Percentiles rank a stretch among this genome's conserved stretches.
Evolutionary conservation across 1,140 invertebrate species (phyloP).

Genomic region (Bombus sylvicola): DNA sequence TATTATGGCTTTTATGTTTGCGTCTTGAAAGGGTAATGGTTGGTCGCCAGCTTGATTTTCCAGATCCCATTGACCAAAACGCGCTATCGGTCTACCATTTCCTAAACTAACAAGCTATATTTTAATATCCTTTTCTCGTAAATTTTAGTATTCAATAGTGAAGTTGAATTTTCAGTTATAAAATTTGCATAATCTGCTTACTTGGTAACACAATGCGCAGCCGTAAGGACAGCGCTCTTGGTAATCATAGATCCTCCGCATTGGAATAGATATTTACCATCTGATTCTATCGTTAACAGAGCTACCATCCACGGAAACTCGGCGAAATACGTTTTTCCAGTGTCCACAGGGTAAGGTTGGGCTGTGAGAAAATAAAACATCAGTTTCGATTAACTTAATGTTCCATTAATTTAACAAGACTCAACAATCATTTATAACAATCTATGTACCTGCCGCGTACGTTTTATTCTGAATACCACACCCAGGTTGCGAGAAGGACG

Average conservation of each 20-base stretch:
- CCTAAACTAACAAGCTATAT: slow-evolving; percentile 58
- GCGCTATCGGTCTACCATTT: slow-evolving; percentile 68
- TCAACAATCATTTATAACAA: background rate
- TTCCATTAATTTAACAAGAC: background rate
- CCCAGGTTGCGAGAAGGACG: background rate
- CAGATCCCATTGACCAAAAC: slow-evolving; percentile 82
- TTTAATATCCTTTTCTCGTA: background rate
- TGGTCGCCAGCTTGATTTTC: slow-evolving; percentile 80
- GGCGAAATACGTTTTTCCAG: slow-evolving; percentile 80
- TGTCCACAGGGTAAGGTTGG: slow-evolving; percentile 54
- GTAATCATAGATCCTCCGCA: slow-evolving; percentile 84
- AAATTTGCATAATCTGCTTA: slow-evolving; percentile 45
- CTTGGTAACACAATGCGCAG: slow-evolving; percentile 83
- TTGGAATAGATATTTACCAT: slow-evolving; percentile 69
- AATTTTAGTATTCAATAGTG: background rate
- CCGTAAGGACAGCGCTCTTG: slow-evolving; percentile 82
- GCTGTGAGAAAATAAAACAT: slow-evolving; percentile 46
- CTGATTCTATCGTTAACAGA: slow-evolving; percentile 68
- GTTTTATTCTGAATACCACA: slow-evolving; percentile 53
- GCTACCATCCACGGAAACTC: slow-evolving; percentile 86
- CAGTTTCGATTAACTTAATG: background rate
- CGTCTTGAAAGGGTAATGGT: slow-evolving; percentile 84
- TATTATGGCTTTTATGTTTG: slow-evolving; percentile 78
- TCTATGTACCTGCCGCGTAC: slow-evolving; percentile 51
- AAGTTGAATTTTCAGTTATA: too few species aligned